These are phyloP conservation scores for Tetragonula clypearis DNA, from an alignment of 1,140 invertebrate species.

Conservation along the genomic window DNA sequence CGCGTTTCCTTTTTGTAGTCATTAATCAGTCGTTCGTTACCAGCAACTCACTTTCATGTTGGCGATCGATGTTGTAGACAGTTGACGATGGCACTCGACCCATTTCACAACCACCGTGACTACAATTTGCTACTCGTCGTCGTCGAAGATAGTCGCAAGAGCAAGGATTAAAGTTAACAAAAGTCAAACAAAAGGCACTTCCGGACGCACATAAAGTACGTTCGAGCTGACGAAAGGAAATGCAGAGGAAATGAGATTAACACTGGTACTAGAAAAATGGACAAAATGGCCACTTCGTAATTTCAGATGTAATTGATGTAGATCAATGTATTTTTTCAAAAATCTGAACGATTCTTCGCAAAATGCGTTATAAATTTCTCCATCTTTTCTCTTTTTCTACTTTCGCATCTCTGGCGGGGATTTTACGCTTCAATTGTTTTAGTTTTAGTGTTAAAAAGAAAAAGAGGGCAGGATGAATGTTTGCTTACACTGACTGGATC, in stretches of 20 bases:
- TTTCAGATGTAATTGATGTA: too few relatives aligned
- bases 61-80: background rate
- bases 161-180: conserved; percentile 33
- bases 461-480: conserved; percentile 23
- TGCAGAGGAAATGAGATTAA: background rate
- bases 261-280: too few relatives aligned
- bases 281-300: too few relatives aligned
- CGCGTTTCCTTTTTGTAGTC: conserved; percentile 8
- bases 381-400: too few relatives aligned
- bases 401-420: too few relatives aligned
- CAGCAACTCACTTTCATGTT: conserved; percentile 19
- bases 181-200: background rate
- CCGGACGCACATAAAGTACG: background rate
- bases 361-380: too few relatives aligned
- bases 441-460: background rate
- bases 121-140: background rate
- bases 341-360: too few relatives aligned
- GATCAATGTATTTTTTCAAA: too few relatives aligned
- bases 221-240: conserved; percentile 3
- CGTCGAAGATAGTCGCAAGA: background rate
- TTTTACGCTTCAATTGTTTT: too few relatives aligned
- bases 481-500: conserved; percentile 48
- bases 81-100: conserved; percentile 4
- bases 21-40: conserved; percentile 26
- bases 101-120: background rate